Conservation (phyloP, 1,140 invertebrate species). For the Dryas iulia region DNA sequence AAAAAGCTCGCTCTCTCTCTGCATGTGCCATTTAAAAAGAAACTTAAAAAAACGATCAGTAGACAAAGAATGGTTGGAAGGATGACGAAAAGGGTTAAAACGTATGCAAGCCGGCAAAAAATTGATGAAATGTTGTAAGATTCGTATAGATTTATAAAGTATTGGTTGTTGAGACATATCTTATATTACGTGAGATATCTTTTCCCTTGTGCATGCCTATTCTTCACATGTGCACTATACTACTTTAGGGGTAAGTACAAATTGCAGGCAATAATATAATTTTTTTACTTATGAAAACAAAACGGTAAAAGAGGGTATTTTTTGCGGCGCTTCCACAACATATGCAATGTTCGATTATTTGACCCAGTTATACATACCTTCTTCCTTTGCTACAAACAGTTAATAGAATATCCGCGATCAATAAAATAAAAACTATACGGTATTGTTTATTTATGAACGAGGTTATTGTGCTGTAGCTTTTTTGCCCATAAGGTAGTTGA, state of each 20-base stretch:
- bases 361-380: slow-evolving; percentile 73
- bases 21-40: slow-evolving; percentile 79
- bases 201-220: slow-evolving; percentile 34
- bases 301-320: slow-evolving; percentile 64
- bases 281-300: slow-evolving; percentile 69
- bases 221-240: slow-evolving; percentile 35
- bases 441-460: slow-evolving; percentile 30
- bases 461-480: neutral
- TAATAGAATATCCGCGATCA: slow-evolving; percentile 67
- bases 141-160: slow-evolving; percentile 36
- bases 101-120: slow-evolving; percentile 66
- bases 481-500: no score
- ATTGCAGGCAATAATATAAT: slow-evolving; percentile 76
- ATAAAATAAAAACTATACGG: slow-evolving; percentile 43
- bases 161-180: slow-evolving; percentile 38
- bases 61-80: slow-evolving; percentile 70
- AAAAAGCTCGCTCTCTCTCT: slow-evolving; percentile 71
- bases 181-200: neutral
- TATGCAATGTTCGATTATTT: slow-evolving; percentile 73
- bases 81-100: slow-evolving; percentile 73
- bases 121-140: slow-evolving; percentile 54
- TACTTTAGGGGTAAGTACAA: slow-evolving; percentile 59
- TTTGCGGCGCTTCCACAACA: slow-evolving; percentile 75
- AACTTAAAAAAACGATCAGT: slow-evolving; percentile 68
- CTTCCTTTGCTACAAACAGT: slow-evolving; percentile 76